Evolutionary conservation across 2,797 vertebrate species (phyloP), one percentile per base, ranked within the genome.

Genomic region (Dallia pectoralis): DNA sequence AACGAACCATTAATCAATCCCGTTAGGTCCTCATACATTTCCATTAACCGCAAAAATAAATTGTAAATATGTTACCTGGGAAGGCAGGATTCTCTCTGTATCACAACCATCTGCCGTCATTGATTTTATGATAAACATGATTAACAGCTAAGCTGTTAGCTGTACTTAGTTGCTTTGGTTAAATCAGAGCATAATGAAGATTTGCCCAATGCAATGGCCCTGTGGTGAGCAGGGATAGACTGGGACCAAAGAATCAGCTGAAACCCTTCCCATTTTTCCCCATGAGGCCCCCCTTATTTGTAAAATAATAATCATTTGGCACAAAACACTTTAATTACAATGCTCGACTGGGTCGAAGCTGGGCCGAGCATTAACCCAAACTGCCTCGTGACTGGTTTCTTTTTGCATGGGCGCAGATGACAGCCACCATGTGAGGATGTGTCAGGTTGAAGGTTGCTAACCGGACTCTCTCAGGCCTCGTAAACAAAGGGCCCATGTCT

Each of bases 401-500:
- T 56, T 56, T n/a, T 56, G n/a, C 22, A 22, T 22, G 51, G 51
- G 51, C 30, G 61, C 33, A 66, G 67, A 75, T 61, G 53, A 73
- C 47, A 30, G 14, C 67, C 63, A 70, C 18, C 75, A 63, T 29
- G 22, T 77, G 72, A 75, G 56, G 63, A 19, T 71, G 22, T 29
- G 62, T 73, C 74, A 67, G 56, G 63, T 74, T 81, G 44, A 9
- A 56, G 77, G 72, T 33, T 66, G 32, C 16, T 27, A 25, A 53
- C n/a, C 22, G 48, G 44, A 69, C 71, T 76, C 30, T 11, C 75
- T 82, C 63, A 77, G 68, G 74, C 22, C 61, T n/a, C 4, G 44
- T 64, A 65, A 79, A 87, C 87, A 91, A 86, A 79, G 73, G 77
- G 19, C 32, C 32, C 71, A 47, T 69, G 81, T 83, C 48, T 80